Percentiles rank a stretch among this genome's conserved stretches.
These are phyloP conservation scores for Drosophila parvula DNA, from an alignment of 1,140 invertebrate species.

Conservation along the genomic window DNA sequence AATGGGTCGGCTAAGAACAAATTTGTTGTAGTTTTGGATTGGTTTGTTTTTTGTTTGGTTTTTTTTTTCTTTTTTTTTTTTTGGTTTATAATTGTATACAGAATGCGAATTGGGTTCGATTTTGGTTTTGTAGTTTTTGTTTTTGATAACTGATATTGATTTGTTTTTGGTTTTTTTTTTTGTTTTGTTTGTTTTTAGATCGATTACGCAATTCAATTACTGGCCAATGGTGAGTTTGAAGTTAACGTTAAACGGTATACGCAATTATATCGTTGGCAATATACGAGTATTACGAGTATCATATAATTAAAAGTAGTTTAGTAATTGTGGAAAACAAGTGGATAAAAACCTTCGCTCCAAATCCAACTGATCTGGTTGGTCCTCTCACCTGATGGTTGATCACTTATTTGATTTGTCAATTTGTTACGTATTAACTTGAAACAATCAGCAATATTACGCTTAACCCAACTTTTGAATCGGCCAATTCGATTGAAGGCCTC, in stretches of 20 bases:
- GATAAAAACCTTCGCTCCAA: constrained; percentile 94
- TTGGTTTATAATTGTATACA: constrained; percentile 31
- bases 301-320: constrained; percentile 82
- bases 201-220: constrained; percentile 55
- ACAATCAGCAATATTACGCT: constrained; percentile 89
- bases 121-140: constrained; percentile 27
- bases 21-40: constrained; percentile 21
- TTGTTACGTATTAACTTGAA: constrained; percentile 93
- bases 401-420: constrained; percentile 97
- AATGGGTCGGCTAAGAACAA: constrained; percentile 56
- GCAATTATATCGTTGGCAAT: constrained; percentile 65
- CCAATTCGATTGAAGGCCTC: constrained; percentile 98
- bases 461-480: constrained; percentile 95
- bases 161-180: constrained; percentile 10
- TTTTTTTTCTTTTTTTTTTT: constrained; percentile 4
- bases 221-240: constrained; percentile 71
- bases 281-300: constrained; percentile 63
- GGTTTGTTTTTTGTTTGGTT: constrained; percentile 25
- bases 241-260: constrained; percentile 75
- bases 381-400: constrained; percentile 96
- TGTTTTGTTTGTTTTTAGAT: constrained; percentile 14
- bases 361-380: constrained; percentile 88
- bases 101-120: constrained; percentile 54
- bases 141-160: constrained; percentile 18
- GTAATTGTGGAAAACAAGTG: constrained; percentile 85